Conservation (phyloP, 2,797 vertebrate species). For the Gymnocypris eckloni region DNA sequence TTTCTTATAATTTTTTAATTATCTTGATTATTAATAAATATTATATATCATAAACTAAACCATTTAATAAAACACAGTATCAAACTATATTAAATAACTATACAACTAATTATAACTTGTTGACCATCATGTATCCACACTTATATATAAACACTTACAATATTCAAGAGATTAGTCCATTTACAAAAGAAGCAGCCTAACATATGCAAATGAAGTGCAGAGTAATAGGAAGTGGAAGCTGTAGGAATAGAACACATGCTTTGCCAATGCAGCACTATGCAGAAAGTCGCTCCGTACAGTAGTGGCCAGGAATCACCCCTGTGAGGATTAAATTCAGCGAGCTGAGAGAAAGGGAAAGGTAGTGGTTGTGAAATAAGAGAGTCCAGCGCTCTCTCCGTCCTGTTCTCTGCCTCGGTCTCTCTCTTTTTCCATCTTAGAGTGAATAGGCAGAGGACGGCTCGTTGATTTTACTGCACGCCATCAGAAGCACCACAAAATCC, state of each 20-base stretch:
- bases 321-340: constrained; percentile 68
- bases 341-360: constrained; percentile 57
- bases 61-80: neutral
- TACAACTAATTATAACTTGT: neutral
- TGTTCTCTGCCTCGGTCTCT: constrained; percentile 45
- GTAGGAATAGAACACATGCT: neutral
- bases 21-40: neutral
- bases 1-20: neutral
- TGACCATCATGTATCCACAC: neutral
- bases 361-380: constrained; percentile 60
- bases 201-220: neutral
- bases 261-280: constrained; percentile 20
- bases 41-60: neutral
- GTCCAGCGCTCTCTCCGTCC: constrained; percentile 36
- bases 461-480: constrained; percentile 58
- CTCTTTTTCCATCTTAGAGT: constrained; percentile 50
- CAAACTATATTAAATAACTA: neutral
- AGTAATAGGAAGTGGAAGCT: constrained; percentile 27
- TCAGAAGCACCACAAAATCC: constrained; percentile 57
- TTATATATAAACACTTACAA: neutral
- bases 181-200: constrained; percentile 44
- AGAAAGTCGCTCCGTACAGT: constrained; percentile 49
- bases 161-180: neutral
- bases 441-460: constrained; percentile 60
- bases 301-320: constrained; percentile 60